Percentiles rank a stretch among this genome's conserved stretches.
Conservation (phyloP, 2,888 invertebrate genomes). For the Metacarcinus magister region DNA sequence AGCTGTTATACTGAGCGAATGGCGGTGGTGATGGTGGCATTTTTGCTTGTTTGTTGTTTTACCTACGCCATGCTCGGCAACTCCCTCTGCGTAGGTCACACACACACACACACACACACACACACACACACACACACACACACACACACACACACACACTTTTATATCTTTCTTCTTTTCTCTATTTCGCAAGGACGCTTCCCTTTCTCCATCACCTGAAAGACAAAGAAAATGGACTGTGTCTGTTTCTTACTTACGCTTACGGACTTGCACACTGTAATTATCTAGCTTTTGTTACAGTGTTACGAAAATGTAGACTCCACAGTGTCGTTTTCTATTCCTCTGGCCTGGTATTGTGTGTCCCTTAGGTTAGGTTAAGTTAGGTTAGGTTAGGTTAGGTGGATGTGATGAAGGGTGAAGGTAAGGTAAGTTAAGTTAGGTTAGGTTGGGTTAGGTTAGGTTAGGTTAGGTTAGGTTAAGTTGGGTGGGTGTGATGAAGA, state of each 20-base stretch:
- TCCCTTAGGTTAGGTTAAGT: too few relatives aligned
- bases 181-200: background rate
- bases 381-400: too few relatives aligned
- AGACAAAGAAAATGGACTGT: background rate
- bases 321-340: background rate
- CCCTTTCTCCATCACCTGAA: background rate
- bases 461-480: too few relatives aligned
- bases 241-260: background rate
- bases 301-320: background rate
- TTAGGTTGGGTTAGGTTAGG: too few relatives aligned
- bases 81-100: background rate
- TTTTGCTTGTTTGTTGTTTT: background rate
- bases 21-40: background rate
- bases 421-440: too few relatives aligned
- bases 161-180: background rate
- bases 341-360: too few relatives aligned
- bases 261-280: too few relatives aligned
- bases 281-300: background rate
- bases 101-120: background rate
- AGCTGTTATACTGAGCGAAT: slow-evolving; percentile 58
- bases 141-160: background rate
- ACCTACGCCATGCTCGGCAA: background rate
- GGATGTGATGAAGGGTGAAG: too few relatives aligned
- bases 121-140: background rate
- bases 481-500: too few relatives aligned